Evolutionary conservation across 2,888 invertebrate species (phyloP), one percentile per base, ranked within the genome.

Genomic region (Rhogogaster chlorosoma): DNA sequence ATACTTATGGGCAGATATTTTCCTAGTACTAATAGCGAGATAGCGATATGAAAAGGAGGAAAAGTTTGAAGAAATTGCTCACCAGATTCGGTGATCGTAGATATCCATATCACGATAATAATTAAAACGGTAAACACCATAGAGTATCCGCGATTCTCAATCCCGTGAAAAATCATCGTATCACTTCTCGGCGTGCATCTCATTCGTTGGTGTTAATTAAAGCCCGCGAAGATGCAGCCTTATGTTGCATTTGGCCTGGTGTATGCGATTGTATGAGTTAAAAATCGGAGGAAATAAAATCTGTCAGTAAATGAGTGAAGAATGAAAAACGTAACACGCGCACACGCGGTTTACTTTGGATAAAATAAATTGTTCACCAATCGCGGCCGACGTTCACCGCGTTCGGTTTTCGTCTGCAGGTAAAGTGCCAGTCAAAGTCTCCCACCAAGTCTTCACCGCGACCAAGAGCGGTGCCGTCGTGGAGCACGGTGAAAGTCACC

Each of bases 401-500:
- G 89, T 89, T 88, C 87, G 88, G 84, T 86, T 85, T 84, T 85
- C 86, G 83, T 83, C 83, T 83, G 80, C 61, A 83, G 84, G 85
- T 87, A 86, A 86, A 88, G 90, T 87, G 89, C 49, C 57, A 80
- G 80, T 38, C 61, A n/a, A 61, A 83, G 42, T 42, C 67, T 61
- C 83, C 83, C 86, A 57, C 85, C 71, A 61, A 78, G 84, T 85
- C 84, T 85, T 83, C 77, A 85, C 85, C 87, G 49, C 87, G 84
- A 87, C 86, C 85, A 85, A 86, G 75, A 84, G 83, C 84, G 36
- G 85, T 84, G 86, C 86, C 86, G 87, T 86, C 87, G 86, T 80
- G 57, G 83, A 83, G 45, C 88, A 89, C 88, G 92, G 92, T 92
- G 92, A 92, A 92, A 92, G 92, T 92, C 92, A 90, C 91, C 92